A percentile compares a stretch with the other conserved stretches of the same genome.
Conservation (phyloP, 2,113 vertebrate species). For the Semnornis frantzii region DNA sequence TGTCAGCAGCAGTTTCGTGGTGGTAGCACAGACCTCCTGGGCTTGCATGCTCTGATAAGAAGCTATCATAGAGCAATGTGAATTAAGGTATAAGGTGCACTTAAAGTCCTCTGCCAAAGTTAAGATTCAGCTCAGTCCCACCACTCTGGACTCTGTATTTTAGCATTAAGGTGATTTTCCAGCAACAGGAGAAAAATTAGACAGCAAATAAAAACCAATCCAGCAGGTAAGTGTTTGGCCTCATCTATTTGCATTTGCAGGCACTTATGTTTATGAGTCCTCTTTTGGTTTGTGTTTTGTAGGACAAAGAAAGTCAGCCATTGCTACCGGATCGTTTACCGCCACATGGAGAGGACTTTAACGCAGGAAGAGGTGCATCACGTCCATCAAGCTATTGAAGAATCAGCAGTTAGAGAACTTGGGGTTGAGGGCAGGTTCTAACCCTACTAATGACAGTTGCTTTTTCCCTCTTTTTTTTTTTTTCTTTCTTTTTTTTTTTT, state of each 20-base stretch:
- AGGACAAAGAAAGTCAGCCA: conserved; percentile 89
- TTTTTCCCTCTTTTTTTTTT: neutral
- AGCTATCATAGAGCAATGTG: neutral
- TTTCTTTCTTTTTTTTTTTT: neutral
- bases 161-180: conserved; percentile 46
- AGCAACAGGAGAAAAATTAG: conserved; percentile 21
- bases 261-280: neutral
- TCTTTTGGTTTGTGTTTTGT: conserved; percentile 26
- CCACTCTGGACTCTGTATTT: neutral
- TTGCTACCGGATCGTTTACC: conserved; percentile 91
- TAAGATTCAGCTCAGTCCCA: conserved; percentile 22
- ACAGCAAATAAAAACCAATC: neutral
- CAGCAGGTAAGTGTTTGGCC: neutral
- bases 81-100: neutral
- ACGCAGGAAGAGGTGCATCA: conserved; percentile 83
- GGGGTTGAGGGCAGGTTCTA: conserved; percentile 89
- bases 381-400: conserved; percentile 83
- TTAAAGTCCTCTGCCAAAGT: neutral
- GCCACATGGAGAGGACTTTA: conserved; percentile 91
- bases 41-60: neutral
- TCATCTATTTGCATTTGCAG: neutral
- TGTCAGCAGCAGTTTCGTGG: neutral
- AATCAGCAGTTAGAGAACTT: conserved; percentile 77
- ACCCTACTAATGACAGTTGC: neutral
- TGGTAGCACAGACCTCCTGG: neutral